Conservation (phyloP, 2,797 vertebrate genomes). For the Coregonus suidteri region DNA sequence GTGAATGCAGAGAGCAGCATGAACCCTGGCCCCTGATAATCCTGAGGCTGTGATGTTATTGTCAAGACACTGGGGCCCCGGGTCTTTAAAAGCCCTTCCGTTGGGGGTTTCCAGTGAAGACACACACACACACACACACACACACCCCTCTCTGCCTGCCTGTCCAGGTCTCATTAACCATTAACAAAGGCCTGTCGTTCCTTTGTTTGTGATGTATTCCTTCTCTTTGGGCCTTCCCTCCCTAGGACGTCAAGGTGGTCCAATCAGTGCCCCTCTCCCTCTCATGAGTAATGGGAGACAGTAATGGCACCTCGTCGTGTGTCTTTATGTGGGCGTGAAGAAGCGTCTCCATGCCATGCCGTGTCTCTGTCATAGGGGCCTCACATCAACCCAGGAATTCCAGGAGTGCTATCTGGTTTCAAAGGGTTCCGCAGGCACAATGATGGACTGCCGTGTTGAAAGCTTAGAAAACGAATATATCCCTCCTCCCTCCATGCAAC, state of each 20-base stretch:
- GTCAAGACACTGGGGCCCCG: conserved; percentile 16
- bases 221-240: neutral
- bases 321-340: neutral
- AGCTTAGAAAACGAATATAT: conserved; percentile 33
- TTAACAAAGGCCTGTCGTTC: neutral
- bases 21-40: conserved; percentile 22
- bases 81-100: conserved; percentile 2
- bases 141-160: neutral
- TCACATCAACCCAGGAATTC: conserved; percentile 7
- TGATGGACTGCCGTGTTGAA: conserved; percentile 22
- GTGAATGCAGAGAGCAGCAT: neutral
- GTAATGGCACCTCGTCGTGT: neutral
- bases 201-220: neutral
- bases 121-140: no score
- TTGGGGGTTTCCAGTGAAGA: no score
- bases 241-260: neutral
- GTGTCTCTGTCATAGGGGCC: conserved; percentile 11
- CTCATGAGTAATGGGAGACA: neutral
- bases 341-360: neutral
- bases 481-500: neutral
- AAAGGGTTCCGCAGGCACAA: conserved; percentile 32
- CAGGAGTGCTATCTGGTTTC: conserved; percentile 29
- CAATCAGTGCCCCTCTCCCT: conserved; percentile 1
- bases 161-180: conserved; percentile 4
- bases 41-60: conserved; percentile 31